Conservation (phyloP, 2,888 invertebrate species). For the Scaptodrosophila latifasciaeformis region DNA sequence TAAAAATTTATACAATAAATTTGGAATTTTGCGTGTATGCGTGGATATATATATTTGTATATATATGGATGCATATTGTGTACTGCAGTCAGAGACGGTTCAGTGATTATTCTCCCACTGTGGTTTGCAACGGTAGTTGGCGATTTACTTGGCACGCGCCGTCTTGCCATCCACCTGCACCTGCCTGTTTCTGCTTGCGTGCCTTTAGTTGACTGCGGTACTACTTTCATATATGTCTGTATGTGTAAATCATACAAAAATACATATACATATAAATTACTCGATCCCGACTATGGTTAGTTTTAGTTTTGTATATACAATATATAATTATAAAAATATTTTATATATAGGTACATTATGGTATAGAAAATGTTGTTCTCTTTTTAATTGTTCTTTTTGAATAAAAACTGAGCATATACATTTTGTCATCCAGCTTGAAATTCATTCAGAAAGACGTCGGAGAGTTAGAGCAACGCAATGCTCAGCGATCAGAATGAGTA, state of each 20-base stretch:
- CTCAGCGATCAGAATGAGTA: no score
- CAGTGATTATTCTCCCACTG: slow-evolving; percentile 36
- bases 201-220: neutral
- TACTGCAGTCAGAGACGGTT: no score
- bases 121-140: slow-evolving; percentile 45
- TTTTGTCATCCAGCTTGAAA: no score
- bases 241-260: slow-evolving; percentile 5
- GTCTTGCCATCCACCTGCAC: slow-evolving; percentile 32
- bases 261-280: slow-evolving; percentile 1
- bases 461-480: no score
- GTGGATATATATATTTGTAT: no score
- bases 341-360: neutral
- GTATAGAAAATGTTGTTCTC: no score
- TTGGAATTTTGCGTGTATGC: no score
- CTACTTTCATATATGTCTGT: neutral
- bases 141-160: slow-evolving; percentile 55
- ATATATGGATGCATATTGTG: no score
- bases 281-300: neutral
- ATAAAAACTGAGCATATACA: no score
- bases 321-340: neutral
- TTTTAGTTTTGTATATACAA: neutral
- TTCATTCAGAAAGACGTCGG: no score
- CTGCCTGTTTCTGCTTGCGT: slow-evolving; percentile 12
- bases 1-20: no score
- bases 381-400: no score